A percentile compares a stretch with the other conserved stretches of the same genome.
These are phyloP conservation scores for Ciconia stormi DNA, from an alignment of 2,113 vertebrate species.

Conservation along the genomic window DNA sequence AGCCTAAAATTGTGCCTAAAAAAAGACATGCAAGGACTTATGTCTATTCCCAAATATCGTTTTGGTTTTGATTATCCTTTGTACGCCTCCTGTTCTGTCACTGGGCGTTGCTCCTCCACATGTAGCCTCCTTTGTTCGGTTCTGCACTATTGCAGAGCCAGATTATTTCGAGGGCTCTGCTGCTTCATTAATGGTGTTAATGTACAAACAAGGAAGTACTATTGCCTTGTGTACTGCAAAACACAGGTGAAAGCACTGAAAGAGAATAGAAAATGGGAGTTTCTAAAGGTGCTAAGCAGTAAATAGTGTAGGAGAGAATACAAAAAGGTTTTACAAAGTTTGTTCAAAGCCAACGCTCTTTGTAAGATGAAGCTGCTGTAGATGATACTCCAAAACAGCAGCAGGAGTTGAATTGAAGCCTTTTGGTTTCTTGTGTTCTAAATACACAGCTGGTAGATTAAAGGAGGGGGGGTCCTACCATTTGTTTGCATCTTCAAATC, in stretches of 20 bases:
- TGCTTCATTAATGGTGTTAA: neutral
- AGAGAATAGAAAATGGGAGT: neutral
- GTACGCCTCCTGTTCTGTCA: rapidly evolving
- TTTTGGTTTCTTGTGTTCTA: neutral
- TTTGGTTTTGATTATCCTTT: neutral
- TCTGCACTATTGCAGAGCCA: neutral
- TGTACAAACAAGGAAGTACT: neutral
- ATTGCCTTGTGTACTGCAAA: neutral
- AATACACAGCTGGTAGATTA: neutral
- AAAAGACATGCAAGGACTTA: neutral
- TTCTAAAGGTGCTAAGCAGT: neutral
- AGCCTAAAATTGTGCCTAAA: neutral
- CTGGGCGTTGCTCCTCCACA: neutral
- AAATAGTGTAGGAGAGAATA: neutral
- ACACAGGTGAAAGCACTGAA: neutral
- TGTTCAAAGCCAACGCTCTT: neutral
- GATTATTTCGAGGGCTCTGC: neutral
- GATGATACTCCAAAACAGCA: neutral
- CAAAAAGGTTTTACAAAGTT: neutral
- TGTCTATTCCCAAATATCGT: rapidly evolving
- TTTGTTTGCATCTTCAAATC: neutral
- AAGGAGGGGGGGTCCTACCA: neutral
- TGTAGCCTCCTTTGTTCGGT: rapidly evolving
- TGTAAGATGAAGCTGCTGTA: neutral
- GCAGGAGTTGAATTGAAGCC: neutral